Base-by-base conservation (phyloP, 2,113 vertebrate species). In the Psettodes erumei region DNA sequence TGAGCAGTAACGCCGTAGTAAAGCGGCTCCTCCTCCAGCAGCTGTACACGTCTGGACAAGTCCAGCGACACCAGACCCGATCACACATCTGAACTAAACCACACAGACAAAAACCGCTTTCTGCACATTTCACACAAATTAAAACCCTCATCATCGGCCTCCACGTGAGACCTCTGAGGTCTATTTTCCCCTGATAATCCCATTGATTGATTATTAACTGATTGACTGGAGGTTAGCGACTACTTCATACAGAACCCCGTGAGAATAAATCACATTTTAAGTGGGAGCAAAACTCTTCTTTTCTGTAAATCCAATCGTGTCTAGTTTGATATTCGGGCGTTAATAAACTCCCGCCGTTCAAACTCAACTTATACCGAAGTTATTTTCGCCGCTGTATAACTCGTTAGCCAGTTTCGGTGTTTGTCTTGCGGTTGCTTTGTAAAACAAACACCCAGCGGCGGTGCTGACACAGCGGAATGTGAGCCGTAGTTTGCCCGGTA, bases 1-100 rank as follows among this genome's bases (percentile, higher is more conserved):
- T n/a, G n/a, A n/a, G n/a, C n/a, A n/a, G n/a, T n/a, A n/a, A n/a
- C n/a, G n/a, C n/a, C n/a, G n/a, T n/a, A n/a, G n/a, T n/a, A n/a
- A 54, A 32, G 13, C 51, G 18, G 45, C 70, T 72, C 73, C 69
- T 74, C 64, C 77, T 83, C 2, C 58, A 59, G 43, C 38, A 59
- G 43, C 38, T 21, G 69, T 1, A 79, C 84, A 84, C 25, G 87
- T 80, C 87, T 15, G 47, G 72, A 77, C 84, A 59, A 71, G 71
- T 83, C 54, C 28, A 13, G n/a, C 43, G 43, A 23, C 47, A 19
- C 6, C 38, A 61, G 38, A 42, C 59, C n/a, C n/a, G n/a, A n/a
- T 37, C 55, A 33, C 19, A 12, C 43, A 19, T 18, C 18, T 19
- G 7, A 15, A 19, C 43, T 19, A 2, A 45, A 15, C 8, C 45